Evolutionary conservation across 2,113 vertebrate genomes (phyloP).

Genomic region (Eptatretus burgeri): DNA sequence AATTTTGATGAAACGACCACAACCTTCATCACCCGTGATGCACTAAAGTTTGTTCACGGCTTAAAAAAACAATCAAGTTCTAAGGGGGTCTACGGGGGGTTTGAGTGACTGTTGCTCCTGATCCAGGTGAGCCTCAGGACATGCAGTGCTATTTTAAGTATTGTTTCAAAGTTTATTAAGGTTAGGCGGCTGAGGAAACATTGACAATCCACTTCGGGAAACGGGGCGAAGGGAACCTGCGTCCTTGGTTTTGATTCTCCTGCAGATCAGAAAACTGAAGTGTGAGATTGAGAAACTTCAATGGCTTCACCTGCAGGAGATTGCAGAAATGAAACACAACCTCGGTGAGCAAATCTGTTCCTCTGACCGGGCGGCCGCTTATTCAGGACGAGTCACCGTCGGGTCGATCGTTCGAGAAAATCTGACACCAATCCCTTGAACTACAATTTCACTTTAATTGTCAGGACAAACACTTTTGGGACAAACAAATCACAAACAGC

Average conservation of each 20-base stretch:
- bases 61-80: not conserved
- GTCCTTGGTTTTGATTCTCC: not conserved
- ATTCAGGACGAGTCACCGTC: not conserved
- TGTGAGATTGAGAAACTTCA: conserved; percentile 93
- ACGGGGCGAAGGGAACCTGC: not conserved
- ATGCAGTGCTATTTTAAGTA: too few relatives aligned
- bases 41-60: not conserved
- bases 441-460: not conserved
- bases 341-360: conserved; percentile 24
- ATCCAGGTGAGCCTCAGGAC: too few relatives aligned
- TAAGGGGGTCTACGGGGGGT: not conserved
- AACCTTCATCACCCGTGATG: not conserved
- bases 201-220: not conserved
- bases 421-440: not conserved
- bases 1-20: too few relatives aligned
- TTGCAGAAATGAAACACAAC: conserved; percentile 93
- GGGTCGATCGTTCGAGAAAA: not conserved
- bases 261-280: conserved; percentile 59
- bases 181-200: not conserved
- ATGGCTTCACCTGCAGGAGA: conserved; percentile 79
- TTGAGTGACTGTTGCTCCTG: too few relatives aligned
- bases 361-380: not conserved
- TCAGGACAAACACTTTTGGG: not conserved
- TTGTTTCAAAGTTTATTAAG: not conserved
- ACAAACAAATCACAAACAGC: too few relatives aligned